Evolutionary conservation across 2,797 vertebrate genomes (phyloP), one percentile per base, ranked within the genome.

Genomic region (Poliocrania exsul): DNA sequence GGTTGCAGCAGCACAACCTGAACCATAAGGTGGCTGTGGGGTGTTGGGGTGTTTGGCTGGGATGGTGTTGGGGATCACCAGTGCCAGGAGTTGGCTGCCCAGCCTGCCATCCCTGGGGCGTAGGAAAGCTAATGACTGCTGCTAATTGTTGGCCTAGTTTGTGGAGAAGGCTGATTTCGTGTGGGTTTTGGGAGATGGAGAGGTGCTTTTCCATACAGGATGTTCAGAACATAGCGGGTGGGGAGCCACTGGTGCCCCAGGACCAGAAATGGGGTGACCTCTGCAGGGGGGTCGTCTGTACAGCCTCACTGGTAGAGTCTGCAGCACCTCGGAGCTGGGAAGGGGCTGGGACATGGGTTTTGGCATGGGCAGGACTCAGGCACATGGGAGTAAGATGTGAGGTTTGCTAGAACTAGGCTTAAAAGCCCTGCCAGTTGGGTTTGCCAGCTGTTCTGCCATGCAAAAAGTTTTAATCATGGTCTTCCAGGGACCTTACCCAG

Each of bases 81-180:
- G 5, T 58, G 60, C 78, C 1, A 3, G 65, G 62, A 57, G 21
- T 31, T 54, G 2, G 35, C 46, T 84, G 54, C 69, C 40, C 64
- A 50, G 35, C 71, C 64, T 3, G 0, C 44, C 37, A 56, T 78
- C 91, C 77, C 65, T 83, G 65, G 61, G 35, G 89, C 4, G 0
- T 4, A 38, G 53, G 44, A 78, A 37, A 83, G 40, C 49, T 94
- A 92, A 92, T 92, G 92, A 88, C 49, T 86, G 83, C 86, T 86
- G 83, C 81, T 96, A 84, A 92, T 94, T 92, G 77, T 83, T 93
- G 91, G 44, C 95, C 91, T 94, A 60, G 46, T 92, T 94, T 74
- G 64, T 64, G 61, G 65, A 93, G 35, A 73, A 93, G 73, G 4
- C 57, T 60, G 91, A 67, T 90, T 92, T 60, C 28, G 3, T 19